Evolutionary conservation across 2,113 vertebrate species (phyloP), one percentile per base, ranked within the genome.

Genomic region (Verasper variegatus): DNA sequence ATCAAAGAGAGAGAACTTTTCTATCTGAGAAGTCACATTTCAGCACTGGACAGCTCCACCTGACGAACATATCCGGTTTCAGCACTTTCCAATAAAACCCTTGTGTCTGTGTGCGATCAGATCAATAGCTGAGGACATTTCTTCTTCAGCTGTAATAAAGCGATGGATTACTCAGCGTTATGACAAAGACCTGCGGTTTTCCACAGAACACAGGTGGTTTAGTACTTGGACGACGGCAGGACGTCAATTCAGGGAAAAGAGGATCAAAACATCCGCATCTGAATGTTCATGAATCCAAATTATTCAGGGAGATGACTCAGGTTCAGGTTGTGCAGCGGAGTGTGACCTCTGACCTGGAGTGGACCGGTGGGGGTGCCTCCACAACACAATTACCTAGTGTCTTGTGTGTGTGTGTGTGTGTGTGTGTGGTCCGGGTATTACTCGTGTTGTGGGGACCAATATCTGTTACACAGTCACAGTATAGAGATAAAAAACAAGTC

Each of bases 41-140:
- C 83, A 86, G 84, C 70, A 82, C 87, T 20, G 59, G 85, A 75
- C 78, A 84, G 80, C 82, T 77, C 72, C 64, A 68, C 51, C 0
- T 24, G 27, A 51, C 47, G 6, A 59, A n/a, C 5, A 10, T 9
- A 54, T 20, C 18, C 18, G 54, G 11, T 15, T n/a, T 61, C 15
- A 3, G 14, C 49, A 54, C n/a, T 21, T 8, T 35, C 17, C 12
- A 21, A 0, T 67, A 10, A 37, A 31, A 65, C 27, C 2, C 10
- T 12, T 14, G 14, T 3, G 31, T 20, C 35, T 3, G 55, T 42
- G 60, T 20, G 15, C 14, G 13, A 62, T 7, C 47, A 56, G 31
- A 56, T 37, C 23, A 62, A 21, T 27, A 5, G 2, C 31, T 31
- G 31, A 31, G 31, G 31, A 31, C 31, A 31, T 31, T 31, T 31